Percentiles rank a stretch among this genome's conserved stretches.
phyloP scores from a whole-genome alignment of 2,888 invertebrate species.

The Parasteatoda lunata region DNA sequence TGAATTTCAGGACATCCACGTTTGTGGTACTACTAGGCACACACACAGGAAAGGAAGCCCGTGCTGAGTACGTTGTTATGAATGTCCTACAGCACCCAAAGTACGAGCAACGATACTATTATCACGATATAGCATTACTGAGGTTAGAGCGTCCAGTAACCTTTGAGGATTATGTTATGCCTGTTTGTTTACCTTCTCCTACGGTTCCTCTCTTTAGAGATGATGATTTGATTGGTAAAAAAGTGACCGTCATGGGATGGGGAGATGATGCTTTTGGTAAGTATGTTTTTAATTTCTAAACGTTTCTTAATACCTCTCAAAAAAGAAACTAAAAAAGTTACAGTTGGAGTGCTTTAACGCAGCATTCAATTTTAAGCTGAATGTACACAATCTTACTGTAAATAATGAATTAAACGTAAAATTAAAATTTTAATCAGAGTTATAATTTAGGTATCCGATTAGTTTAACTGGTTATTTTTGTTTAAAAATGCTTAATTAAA shows the following conservation, averaged over 20 bases:
- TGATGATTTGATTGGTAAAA: conserved; percentile 30
- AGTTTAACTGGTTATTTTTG: too few relatives aligned
- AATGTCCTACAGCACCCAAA: conserved; percentile 37
- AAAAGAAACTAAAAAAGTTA: too few relatives aligned
- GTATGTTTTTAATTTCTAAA: background rate
- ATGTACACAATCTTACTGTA: too few relatives aligned
- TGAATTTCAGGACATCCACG: conserved; percentile 17
- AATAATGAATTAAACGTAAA: too few relatives aligned
- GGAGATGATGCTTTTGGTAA: conserved; percentile 62
- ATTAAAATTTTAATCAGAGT: too few relatives aligned
- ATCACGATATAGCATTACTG: conserved; percentile 62
- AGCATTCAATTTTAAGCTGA: too few relatives aligned
- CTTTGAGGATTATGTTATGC: conserved; percentile 51
- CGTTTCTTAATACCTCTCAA: too few relatives aligned
- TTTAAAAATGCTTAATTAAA: too few relatives aligned
- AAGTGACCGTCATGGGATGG: conserved; percentile 65
- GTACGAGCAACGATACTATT: conserved; percentile 50
- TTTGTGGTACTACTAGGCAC: conserved; percentile 58
- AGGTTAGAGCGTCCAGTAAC: conserved; percentile 20
- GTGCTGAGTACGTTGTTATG: conserved; percentile 31
- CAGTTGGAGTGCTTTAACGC: too few relatives aligned
- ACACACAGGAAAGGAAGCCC: conserved; percentile 31
- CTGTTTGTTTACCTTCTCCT: conserved; percentile 52
- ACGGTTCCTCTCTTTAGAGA: conserved; percentile 16
- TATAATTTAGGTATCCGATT: too few relatives aligned